Evolutionary conservation across 1,140 invertebrate species (phyloP).

Genomic region (Diorhabda elongata): DNA sequence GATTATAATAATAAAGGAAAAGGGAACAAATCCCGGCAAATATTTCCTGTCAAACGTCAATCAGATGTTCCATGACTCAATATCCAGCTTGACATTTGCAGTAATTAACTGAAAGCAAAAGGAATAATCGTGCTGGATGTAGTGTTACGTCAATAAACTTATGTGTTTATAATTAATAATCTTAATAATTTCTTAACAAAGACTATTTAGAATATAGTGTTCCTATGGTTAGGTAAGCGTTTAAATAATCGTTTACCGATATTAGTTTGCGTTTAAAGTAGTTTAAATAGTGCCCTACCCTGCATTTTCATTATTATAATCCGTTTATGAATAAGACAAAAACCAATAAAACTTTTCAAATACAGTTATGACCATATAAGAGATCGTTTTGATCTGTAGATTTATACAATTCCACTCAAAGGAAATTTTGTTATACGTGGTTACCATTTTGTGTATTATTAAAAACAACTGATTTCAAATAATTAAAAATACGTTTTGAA

Average conservation of each 20-base stretch:
- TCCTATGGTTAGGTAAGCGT: not conserved
- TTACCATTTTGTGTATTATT: no score
- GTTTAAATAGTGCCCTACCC: not conserved
- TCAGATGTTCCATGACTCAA: not conserved
- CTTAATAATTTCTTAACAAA: not conserved
- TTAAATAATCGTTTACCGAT: not conserved
- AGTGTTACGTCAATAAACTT: constrained; percentile 1
- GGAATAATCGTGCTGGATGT: not conserved
- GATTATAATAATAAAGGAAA: not conserved
- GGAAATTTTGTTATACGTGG: no score
- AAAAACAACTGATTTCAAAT: no score
- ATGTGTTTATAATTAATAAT: not conserved
- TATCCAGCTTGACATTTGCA: not conserved
- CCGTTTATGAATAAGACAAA: no score
- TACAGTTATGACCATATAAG: no score
- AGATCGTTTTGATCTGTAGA: no score
- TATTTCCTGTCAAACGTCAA: not conserved
- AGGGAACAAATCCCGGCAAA: not conserved
- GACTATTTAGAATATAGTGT: not conserved
- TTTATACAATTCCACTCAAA: no score
- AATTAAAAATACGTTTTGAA: no score
- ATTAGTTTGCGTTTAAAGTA: not conserved
- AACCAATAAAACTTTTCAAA: no score
- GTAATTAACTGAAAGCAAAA: not conserved
- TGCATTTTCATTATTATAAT: not conserved